Conservation (phyloP, 1,140 invertebrate genomes). For the Aphelenchoides besseyi region DNA sequence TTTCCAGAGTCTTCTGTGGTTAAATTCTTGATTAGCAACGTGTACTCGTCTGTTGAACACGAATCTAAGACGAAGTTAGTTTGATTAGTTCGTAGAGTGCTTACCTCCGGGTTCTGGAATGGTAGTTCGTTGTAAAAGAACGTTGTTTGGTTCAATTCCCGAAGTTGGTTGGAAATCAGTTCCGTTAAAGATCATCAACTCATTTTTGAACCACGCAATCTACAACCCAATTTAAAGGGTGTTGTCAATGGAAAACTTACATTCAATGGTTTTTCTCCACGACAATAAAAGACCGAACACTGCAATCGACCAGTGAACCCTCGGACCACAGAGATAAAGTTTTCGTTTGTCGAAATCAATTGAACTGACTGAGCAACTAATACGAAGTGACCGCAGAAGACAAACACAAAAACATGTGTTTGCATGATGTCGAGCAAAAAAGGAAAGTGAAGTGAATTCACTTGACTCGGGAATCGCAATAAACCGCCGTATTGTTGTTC, state of each 20-base stretch:
- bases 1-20: conserved; percentile 41
- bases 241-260: conserved; percentile 9
- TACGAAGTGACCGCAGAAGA: not conserved
- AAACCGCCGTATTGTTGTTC: too few species aligned
- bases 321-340: conserved; percentile 36
- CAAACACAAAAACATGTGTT: not conserved
- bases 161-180: conserved; percentile 47
- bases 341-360: conserved; percentile 39
- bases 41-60: conserved; percentile 43
- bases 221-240: conserved; percentile 20
- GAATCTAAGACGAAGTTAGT: conserved; percentile 31
- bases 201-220: conserved; percentile 46
- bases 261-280: conserved; percentile 9
- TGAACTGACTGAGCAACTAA: conserved; percentile 3
- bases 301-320: conserved; percentile 44
- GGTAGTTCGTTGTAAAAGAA: conserved; percentile 33
- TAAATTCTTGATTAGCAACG: conserved; percentile 42
- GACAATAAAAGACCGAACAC: conserved; percentile 33
- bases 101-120: conserved; percentile 14
- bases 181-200: conserved; percentile 46
- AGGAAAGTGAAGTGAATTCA: too few species aligned
- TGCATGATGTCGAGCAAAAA: too few species aligned
- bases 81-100: conserved; percentile 2
- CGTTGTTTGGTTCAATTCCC: conserved; percentile 39
- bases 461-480: too few species aligned